Conservation (phyloP, 2,113 vertebrate genomes). For the Stomatorhinus ivindoensis region DNA sequence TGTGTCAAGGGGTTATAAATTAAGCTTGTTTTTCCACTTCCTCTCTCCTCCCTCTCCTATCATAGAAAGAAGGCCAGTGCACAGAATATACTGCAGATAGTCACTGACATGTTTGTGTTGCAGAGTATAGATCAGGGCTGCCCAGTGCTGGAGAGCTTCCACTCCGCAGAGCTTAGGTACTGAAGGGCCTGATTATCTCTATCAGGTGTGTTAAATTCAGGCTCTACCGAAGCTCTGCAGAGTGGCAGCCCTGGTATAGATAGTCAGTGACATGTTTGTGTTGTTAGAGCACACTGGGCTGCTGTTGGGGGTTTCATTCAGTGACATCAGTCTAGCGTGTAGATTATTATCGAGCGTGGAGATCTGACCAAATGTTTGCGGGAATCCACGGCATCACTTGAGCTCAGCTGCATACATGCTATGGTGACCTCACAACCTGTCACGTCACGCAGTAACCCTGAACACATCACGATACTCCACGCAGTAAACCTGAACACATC, state of each 20-base stretch:
- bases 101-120: neutral
- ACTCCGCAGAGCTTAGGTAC: too few relatives aligned
- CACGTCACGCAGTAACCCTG: neutral
- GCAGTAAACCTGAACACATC: neutral
- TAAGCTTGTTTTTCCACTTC: conserved; percentile 12
- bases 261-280: neutral
- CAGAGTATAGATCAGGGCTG: too few relatives aligned
- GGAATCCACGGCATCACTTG: neutral
- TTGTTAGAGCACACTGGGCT: neutral
- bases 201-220: too few relatives aligned
- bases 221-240: too few relatives aligned
- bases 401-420: neutral
- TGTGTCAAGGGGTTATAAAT: conserved; percentile 29
- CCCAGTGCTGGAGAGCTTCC: too few relatives aligned
- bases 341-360: neutral
- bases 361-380: neutral
- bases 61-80: conserved; percentile 4
- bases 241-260: neutral
- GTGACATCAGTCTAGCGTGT: neutral
- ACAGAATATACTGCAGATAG: neutral
- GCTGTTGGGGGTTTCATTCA: neutral
- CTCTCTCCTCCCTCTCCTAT: neutral
- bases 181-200: too few relatives aligned
- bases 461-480: neutral
- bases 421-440: neutral